Evolutionary conservation across 2,113 vertebrate genomes (phyloP).

Genomic region (Sebastes fasciatus): DNA sequence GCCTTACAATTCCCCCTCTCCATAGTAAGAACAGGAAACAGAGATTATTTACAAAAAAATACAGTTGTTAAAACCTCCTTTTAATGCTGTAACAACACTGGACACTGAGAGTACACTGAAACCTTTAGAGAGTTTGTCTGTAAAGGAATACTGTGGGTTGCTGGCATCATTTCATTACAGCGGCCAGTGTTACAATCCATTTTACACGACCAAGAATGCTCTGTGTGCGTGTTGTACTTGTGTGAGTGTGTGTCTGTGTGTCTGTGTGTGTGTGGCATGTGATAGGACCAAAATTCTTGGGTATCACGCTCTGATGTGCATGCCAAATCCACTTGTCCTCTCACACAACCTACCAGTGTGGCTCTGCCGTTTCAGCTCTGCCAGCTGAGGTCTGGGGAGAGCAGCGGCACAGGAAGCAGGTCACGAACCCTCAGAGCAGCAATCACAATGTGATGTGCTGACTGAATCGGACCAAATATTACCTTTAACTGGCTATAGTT

Average conservation of each 20-base stretch:
- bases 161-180: slow-evolving; percentile 79
- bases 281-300: slow-evolving; percentile 77
- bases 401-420: slow-evolving; percentile 61
- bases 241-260: slow-evolving; percentile 46
- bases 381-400: slow-evolving; percentile 62
- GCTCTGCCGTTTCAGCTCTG: slow-evolving; percentile 61
- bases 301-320: slow-evolving; percentile 83
- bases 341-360: slow-evolving; percentile 77
- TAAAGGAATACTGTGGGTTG: slow-evolving; percentile 69
- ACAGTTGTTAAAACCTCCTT: slow-evolving; percentile 14
- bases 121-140: slow-evolving; percentile 53
- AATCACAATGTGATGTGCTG: slow-evolving; percentile 50
- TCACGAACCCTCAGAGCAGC: slow-evolving; percentile 59
- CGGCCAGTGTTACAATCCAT: slow-evolving; percentile 80
- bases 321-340: slow-evolving; percentile 82
- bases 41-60: slow-evolving; percentile 30
- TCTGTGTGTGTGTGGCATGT: slow-evolving; percentile 77
- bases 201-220: slow-evolving; percentile 75
- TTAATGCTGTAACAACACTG: slow-evolving; percentile 34
- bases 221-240: slow-evolving; percentile 43
- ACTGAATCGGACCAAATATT: slow-evolving; percentile 43
- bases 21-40: neutral
- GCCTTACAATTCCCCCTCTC: neutral
- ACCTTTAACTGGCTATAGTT: slow-evolving; percentile 34
- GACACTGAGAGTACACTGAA: slow-evolving; percentile 42